Base-by-base conservation (phyloP, 2,797 vertebrate genomes). In the Alfaro cultratus region DNA sequence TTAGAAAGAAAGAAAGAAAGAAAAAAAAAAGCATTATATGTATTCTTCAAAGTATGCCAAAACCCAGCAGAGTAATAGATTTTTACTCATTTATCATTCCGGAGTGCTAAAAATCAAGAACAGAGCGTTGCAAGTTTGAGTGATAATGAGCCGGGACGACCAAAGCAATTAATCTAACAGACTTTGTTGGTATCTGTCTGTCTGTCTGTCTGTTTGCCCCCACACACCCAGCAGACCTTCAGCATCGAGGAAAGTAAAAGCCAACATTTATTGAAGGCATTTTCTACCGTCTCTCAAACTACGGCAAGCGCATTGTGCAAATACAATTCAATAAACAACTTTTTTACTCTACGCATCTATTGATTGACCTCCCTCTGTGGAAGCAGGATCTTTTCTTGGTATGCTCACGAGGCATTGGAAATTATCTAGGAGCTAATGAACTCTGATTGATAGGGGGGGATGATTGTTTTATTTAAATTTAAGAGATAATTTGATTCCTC, bases 401-500 rank as follows among this genome's bases (percentile, higher is more conserved):
- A 26, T 81, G 53, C 64, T 83, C 46, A 23, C 64, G 57, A 83
- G 47, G 75, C 79, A 71, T 47, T 74, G 78, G 73, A 82, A 90
- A 85, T 88, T 76, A 80, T 77, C 67, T 70, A 5, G 39, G 72
- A 76, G 77, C 73, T 91, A 89, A 93, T 93, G 82, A 90, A 85
- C 83, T 82, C 51, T 80, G 90, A 93, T 90, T 89, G 87, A 94
- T 92, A 79, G 79, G 80, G 80, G 80, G 74, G 78, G n/a, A n/a
- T 83, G 86, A 91, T 93, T 90, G 85, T 91, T 92, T 89, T 89
- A 83, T 90, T 88, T 86, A 87, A 87, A 92, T 89, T 87, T 85
- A 29, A 46, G 78, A 88, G 87, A 91, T 92, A 88, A 94, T 94
- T 92, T 87, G 82, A 94, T 92, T 91, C 87, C 87, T 94, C 76